Evolutionary conservation across 2,797 vertebrate species (phyloP).

Genomic region (Emys orbicularis): DNA sequence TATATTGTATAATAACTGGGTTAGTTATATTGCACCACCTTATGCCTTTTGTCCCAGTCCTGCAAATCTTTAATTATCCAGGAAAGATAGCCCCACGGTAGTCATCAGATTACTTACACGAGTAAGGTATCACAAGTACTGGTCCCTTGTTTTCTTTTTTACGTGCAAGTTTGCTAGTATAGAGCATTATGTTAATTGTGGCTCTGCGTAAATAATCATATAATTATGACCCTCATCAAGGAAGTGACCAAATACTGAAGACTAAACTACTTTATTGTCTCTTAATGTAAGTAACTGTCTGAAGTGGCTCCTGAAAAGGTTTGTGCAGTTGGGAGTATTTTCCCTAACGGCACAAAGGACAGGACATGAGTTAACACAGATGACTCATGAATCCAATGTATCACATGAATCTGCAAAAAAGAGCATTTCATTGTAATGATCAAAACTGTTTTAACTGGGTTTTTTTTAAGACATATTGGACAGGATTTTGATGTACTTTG

Average conservation of each 20-base stretch:
- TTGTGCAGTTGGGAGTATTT: slow-evolving; percentile 61
- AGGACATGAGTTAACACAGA: slow-evolving; percentile 40
- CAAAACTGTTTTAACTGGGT: background rate
- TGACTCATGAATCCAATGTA: slow-evolving; percentile 73
- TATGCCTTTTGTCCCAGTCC: background rate
- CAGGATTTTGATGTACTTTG: slow-evolving; percentile 48
- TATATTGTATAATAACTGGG: background rate
- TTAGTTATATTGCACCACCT: slow-evolving; percentile 13
- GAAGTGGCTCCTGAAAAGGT: slow-evolving; percentile 69
- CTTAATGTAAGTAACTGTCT: slow-evolving; percentile 71
- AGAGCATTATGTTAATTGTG: background rate
- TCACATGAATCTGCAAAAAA: slow-evolving; percentile 55
- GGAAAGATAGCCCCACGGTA: background rate
- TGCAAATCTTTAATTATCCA: slow-evolving; percentile 1
- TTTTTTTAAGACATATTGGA: background rate
- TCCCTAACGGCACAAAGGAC: slow-evolving; percentile 69
- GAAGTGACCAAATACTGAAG: slow-evolving; percentile 58
- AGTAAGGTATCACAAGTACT: slow-evolving; percentile 19
- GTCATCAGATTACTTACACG: background rate
- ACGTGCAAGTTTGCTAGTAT: background rate
- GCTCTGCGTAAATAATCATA: background rate
- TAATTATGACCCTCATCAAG: slow-evolving; percentile 43
- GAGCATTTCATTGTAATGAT: slow-evolving; percentile 63
- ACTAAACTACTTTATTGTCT: slow-evolving; percentile 69
- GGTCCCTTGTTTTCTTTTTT: background rate